phyloP scores from a whole-genome alignment of 2,797 vertebrate species.

The Centropyge bicolor region DNA sequence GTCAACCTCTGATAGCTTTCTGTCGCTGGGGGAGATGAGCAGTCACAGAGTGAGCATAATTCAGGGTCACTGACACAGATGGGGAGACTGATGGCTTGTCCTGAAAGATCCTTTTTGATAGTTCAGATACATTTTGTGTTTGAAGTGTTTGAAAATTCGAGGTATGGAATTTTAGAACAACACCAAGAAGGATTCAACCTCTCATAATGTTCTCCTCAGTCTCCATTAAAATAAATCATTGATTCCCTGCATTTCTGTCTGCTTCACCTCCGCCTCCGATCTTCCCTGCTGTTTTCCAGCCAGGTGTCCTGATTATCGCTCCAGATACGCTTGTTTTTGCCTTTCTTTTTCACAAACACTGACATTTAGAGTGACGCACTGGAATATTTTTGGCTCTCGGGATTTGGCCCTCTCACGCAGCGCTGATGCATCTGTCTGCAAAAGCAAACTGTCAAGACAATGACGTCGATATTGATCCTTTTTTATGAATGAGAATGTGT shows the following conservation, averaged over 20 bases:
- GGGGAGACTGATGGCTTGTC: conserved; percentile 7
- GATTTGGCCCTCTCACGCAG: conserved; percentile 28
- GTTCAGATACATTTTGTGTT: background rate
- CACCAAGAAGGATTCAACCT: background rate
- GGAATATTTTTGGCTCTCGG: conserved; percentile 39
- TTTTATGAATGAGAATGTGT: conserved; percentile 31
- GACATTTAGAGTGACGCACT: conserved; percentile 64
- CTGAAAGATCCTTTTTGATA: background rate
- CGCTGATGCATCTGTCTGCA: conserved; percentile 25
- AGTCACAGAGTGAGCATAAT: conserved; percentile 7
- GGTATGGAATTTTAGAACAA: background rate
- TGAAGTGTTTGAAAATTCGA: background rate
- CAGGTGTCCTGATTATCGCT: conserved; percentile 54
- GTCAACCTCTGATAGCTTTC: conserved; percentile 30
- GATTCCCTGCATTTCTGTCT: background rate
- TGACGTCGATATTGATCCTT: conserved; percentile 32
- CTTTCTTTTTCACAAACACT: conserved; percentile 39
- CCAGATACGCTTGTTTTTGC: conserved; percentile 34
- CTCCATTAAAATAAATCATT: background rate
- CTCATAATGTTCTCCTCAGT: background rate
- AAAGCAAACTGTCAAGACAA: conserved; percentile 32
- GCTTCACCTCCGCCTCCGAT: background rate
- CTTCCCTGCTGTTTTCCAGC: conserved; percentile 19
- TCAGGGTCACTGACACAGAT: conserved; percentile 16
- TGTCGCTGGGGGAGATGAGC: conserved; percentile 25